phyloP scores from a whole-genome alignment of 2,113 vertebrate genomes.

The Antigone vipio region DNA sequence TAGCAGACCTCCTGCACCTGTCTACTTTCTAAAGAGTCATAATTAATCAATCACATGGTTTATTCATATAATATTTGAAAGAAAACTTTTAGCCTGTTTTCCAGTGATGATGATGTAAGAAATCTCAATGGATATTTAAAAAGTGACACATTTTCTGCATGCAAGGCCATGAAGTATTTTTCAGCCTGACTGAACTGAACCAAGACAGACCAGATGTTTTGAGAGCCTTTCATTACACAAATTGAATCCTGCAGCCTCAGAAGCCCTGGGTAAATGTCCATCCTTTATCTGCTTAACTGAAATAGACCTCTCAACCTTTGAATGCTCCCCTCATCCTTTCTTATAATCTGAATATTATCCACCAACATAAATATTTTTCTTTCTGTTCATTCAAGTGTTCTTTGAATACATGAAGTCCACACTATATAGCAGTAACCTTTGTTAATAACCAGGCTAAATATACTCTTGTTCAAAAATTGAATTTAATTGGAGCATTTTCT shows the following conservation, averaged over 20 bases:
- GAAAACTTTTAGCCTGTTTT: not conserved
- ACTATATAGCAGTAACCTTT: not conserved
- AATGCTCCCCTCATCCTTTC: not conserved
- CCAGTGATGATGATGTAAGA: not conserved
- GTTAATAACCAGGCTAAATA: not conserved
- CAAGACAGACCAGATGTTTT: not conserved
- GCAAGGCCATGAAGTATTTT: not conserved
- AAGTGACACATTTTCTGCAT: not conserved
- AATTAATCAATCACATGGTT: constrained; percentile 5
- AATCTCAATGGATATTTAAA: not conserved
- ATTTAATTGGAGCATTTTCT: not conserved
- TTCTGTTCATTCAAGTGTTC: not conserved
- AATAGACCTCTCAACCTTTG: not conserved
- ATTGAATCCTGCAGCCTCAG: not conserved
- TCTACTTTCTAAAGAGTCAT: not conserved
- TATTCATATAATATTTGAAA: constrained; percentile 1
- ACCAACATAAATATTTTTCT: not conserved
- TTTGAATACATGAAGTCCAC: not conserved
- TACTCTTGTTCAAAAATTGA: not conserved
- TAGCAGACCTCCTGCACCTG: not conserved
- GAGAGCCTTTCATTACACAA: not conserved
- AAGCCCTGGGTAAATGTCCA: not conserved
- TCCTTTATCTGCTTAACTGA: not conserved
- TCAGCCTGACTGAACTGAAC: not conserved
- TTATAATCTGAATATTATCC: not conserved